These are phyloP conservation scores for Dipodomys spectabilis DNA, from an alignment of 2,113 vertebrate species.

Conservation along the genomic window DNA sequence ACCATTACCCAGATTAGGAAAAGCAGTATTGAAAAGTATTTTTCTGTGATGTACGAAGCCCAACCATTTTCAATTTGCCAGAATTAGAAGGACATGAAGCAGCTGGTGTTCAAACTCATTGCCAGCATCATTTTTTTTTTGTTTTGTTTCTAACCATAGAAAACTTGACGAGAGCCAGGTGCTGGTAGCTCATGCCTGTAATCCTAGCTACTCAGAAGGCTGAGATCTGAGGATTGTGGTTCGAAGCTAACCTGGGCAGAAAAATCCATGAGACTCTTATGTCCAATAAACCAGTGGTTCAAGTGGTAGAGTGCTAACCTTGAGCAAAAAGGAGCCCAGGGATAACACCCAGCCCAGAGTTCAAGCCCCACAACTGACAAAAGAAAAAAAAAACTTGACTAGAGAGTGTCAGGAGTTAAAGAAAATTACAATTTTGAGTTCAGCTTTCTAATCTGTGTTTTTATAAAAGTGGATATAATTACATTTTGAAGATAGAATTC, in stretches of 20 bases:
- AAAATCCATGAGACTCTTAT: too few relatives aligned
- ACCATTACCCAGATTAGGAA: conserved; percentile 9
- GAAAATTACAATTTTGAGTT: conserved; percentile 16
- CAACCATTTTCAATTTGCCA: conserved; percentile 40
- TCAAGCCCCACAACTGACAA: too few relatives aligned
- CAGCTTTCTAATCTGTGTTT: conserved; percentile 39
- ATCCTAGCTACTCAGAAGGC: too few relatives aligned
- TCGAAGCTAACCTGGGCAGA: too few relatives aligned
- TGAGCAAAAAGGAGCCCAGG: too few relatives aligned
- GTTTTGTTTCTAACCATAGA: background rate
- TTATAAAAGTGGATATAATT: background rate
- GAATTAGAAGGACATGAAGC: conserved; percentile 35
- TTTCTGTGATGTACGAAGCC: background rate
- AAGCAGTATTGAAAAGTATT: conserved; percentile 6
- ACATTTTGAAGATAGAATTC: conserved; percentile 25
- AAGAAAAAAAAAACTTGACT: background rate
- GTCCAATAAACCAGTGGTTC: too few relatives aligned
- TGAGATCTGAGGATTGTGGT: too few relatives aligned
- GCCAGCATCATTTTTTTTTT: background rate
- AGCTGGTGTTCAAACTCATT: background rate
- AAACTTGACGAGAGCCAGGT: background rate
- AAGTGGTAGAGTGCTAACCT: too few relatives aligned
- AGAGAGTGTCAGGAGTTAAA: background rate
- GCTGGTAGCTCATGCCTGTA: too few relatives aligned
- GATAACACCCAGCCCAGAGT: too few relatives aligned